phyloP scores from a whole-genome alignment of 2,113 vertebrate genomes.

The Gallinago media region DNA sequence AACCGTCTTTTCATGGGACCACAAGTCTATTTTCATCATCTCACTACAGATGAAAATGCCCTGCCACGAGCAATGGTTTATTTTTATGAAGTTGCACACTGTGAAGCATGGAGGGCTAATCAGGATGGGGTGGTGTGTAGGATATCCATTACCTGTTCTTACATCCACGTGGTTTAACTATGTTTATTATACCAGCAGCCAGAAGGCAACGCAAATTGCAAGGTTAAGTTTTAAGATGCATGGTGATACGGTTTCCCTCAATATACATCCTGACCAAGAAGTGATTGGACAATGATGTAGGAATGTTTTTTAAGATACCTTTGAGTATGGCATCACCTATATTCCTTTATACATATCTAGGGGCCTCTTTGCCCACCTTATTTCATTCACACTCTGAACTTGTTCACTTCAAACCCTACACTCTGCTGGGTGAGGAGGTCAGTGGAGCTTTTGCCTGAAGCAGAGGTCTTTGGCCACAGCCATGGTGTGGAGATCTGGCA shows the following conservation, averaged over 20 bases:
- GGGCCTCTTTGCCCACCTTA: not conserved
- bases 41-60: not conserved
- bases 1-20: not conserved
- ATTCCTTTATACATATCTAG: not conserved
- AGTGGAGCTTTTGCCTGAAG: not conserved
- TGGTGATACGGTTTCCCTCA: not conserved
- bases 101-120: not conserved
- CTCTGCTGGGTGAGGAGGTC: no score
- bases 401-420: not conserved
- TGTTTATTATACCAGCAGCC: not conserved
- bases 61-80: not conserved
- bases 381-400: not conserved
- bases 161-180: not conserved
- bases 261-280: not conserved
- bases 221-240: not conserved
- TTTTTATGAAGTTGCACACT: not conserved
- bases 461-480: not conserved
- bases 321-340: not conserved
- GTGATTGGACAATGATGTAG: not conserved
- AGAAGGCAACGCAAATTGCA: not conserved
- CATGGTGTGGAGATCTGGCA: not conserved
- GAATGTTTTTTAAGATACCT: accelerated
- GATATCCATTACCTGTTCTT: not conserved
- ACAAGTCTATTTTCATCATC: not conserved
- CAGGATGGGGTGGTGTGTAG: not conserved